Evolutionary conservation across 2,113 vertebrate genomes (phyloP).

Genomic region (Nansenia antarctica): DNA sequence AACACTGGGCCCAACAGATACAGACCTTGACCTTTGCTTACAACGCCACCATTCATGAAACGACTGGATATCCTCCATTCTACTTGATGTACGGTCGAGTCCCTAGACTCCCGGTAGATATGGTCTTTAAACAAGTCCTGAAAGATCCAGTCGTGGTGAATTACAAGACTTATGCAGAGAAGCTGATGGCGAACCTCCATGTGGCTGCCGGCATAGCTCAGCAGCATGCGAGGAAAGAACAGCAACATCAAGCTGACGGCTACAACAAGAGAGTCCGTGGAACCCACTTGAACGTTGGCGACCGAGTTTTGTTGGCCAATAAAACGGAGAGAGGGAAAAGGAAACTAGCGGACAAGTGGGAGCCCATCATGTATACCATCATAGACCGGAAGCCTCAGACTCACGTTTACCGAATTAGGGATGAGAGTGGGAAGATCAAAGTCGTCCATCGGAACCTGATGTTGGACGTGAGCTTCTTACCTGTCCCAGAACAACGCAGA

Average conservation of each 20-base stretch:
- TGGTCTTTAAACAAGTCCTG: not conserved
- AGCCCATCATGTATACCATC: constrained; percentile 13
- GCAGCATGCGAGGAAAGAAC: constrained; percentile 16
- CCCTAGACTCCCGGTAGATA: constrained; percentile 8
- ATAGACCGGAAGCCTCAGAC: constrained; percentile 7
- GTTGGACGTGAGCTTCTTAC: constrained; percentile 14
- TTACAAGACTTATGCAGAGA: constrained; percentile 3
- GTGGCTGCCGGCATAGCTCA: constrained; percentile 21
- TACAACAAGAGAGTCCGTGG: constrained; percentile 20
- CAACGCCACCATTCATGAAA: constrained; percentile 34
- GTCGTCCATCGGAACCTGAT: constrained; percentile 20
- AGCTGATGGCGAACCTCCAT: constrained; percentile 12
- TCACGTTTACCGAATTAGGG: constrained; percentile 17
- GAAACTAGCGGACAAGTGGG: constrained; percentile 29
- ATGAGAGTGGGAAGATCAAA: not conserved
- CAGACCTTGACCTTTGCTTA: constrained; percentile 27
- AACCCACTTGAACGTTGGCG: not conserved
- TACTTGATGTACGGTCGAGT: constrained; percentile 29
- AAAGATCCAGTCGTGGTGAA: too few species aligned
- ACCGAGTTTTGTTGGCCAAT: constrained; percentile 18
- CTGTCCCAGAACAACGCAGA: constrained; percentile 1
- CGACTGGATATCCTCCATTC: constrained; percentile 21
- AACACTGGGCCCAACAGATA: constrained; percentile 20
- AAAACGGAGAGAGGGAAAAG: constrained; percentile 18
- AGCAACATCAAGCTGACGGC: constrained; percentile 4